Conservation (phyloP, 2,113 vertebrate genomes). For the Struthidea cinerea region DNA sequence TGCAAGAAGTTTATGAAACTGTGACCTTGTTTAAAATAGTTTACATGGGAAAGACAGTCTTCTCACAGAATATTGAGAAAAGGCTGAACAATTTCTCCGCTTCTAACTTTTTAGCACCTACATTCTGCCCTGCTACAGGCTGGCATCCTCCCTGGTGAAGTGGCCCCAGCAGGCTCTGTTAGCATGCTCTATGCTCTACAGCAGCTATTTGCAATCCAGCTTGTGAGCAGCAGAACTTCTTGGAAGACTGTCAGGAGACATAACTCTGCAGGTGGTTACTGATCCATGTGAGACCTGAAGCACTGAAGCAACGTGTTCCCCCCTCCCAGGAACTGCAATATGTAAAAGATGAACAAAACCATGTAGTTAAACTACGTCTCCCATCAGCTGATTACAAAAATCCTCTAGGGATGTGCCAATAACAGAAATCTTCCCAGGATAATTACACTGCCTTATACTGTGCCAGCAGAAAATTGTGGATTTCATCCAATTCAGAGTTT, state of each 20-base stretch:
- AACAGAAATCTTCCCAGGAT: not conserved
- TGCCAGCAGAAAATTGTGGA: not conserved
- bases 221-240: not conserved
- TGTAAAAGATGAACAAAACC: not conserved
- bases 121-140: not conserved
- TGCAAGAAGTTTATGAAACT: too few species aligned
- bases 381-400: not conserved
- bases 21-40: too few species aligned
- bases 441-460: not conserved
- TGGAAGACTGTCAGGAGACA: not conserved
- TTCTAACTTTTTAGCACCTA: too few species aligned
- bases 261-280: not conserved
- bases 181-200: rapidly evolving
- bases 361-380: not conserved
- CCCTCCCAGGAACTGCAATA: not conserved
- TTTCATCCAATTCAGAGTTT: not conserved
- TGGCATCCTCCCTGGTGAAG: not conserved
- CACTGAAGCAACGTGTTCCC: not conserved
- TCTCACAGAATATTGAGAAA: too few species aligned
- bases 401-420: not conserved
- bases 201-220: not conserved
- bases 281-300: rapidly evolving
- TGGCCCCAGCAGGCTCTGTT: not conserved
- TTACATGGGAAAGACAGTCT: too few species aligned
- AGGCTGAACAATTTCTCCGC: too few species aligned